Base-by-base conservation (phyloP, 1,140 invertebrate species). In the Gryllus bimaculatus region DNA sequence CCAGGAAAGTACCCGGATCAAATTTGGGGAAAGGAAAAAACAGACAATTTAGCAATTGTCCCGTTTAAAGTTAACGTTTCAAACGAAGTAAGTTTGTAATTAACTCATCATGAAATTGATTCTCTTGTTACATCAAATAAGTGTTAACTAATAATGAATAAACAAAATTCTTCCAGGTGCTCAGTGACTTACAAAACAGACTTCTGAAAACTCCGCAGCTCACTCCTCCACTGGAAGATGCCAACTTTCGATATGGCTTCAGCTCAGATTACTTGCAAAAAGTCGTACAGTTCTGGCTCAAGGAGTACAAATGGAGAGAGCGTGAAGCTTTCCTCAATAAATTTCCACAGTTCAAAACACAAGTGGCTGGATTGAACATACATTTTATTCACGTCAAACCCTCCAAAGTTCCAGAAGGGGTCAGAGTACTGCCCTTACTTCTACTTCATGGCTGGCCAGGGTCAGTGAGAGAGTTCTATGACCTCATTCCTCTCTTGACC, bases 381-480 rank as follows among this genome's bases (percentile, higher is more conserved):
- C 94, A 95, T 84, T 95, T 90, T 81, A 87, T 93, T 21, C 91
- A 91, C 80, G 88, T 89, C 0, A 92, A 90, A 81, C 89, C 89
- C 82, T 87, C 80, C 47, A 84, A 88, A 48, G 78, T 82, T 13
- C 78, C 83, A 80, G 80, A 82, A 81, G 74, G 88, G 21, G 91
- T 88, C 87, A 88, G 89, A 49, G 89, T 95, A 0, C 85, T 88
- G 66, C 85, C 90, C 73, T 82, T 87, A 49, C 86, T 90, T 79
- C 90, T 89, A 1, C 82, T 95, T 8, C 95, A 98, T 83, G 96
- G 96, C 15, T 98, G 96, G 96, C 96, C 96, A 7, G 95, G 96
- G 47, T 94, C 93, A 0, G 88, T 97, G 7, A 87, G 93, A 15
- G 95, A 97, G 85, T 97, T 96, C 82, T 84, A 85, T 48, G 87